These are phyloP conservation scores for Parauchenoglanis ngamensis DNA, from an alignment of 2,797 vertebrate species.

Conservation along the genomic window DNA sequence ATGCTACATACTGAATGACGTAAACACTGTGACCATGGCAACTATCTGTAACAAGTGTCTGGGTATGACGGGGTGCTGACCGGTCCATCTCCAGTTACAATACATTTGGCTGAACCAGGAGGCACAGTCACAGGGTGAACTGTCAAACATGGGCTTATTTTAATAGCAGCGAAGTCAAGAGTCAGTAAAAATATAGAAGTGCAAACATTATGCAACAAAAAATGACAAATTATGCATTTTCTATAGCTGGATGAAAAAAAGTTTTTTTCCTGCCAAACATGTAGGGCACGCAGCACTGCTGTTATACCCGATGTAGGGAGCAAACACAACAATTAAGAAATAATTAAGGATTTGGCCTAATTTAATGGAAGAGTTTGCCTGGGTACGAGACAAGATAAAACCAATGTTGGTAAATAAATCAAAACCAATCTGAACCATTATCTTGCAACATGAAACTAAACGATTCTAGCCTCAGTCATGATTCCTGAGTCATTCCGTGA, in stretches of 20 bases:
- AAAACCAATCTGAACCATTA: neutral
- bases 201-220: too few relatives aligned
- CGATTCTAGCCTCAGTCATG: neutral
- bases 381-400: neutral
- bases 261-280: neutral
- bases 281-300: neutral
- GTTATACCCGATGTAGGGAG: neutral
- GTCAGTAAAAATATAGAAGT: too few relatives aligned
- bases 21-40: too few relatives aligned
- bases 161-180: too few relatives aligned
- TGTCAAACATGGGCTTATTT: neutral
- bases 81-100: too few relatives aligned
- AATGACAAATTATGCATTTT: neutral
- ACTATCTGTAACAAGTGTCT: too few relatives aligned
- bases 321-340: neutral
- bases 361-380: neutral
- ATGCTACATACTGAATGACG: neutral
- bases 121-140: too few relatives aligned
- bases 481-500: neutral
- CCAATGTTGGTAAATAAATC: neutral
- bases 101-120: too few relatives aligned
- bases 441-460: neutral
- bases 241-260: neutral
- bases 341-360: neutral
- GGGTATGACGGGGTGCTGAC: too few relatives aligned